Base-by-base conservation (phyloP, 2,888 invertebrate genomes). In the Aporophyla nigra region DNA sequence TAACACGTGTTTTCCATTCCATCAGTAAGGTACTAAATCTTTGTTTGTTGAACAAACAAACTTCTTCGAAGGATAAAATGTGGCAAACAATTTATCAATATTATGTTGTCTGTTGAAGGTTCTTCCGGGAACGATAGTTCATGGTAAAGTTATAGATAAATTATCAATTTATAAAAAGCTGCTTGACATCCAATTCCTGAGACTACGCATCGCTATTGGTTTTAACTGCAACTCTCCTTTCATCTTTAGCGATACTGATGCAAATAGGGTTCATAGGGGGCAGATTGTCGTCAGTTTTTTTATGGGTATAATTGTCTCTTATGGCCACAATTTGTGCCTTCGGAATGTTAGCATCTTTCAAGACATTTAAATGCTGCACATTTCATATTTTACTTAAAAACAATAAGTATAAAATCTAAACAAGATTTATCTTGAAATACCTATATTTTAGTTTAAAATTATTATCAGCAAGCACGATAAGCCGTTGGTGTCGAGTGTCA, bases 81-180 rank as follows among this genome's bases (percentile, higher is more conserved):
- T 78, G 59, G 10, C 46, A 40, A 71, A 54, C 46, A 33, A 51
- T n/a, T 56, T 0, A 71, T 33, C 5, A 56, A 56, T 21, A 51
- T 49, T 19, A 10, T 49, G 33, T 54, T 61, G 14, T 63, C 16
- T 5, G 19, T 56, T 53, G 53, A 80, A 63, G 81, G 46, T 27
- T 19, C n/a, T 78, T 78, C 59, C 59, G 65, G 59, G 58, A 19
- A 40, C 7, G 2, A 71, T 24, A 46, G 74, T 33, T 77, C 56
- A 63, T 49, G 43, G 43, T 46, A 46, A 63, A 63, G 10, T 7
- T 24, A 53, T 62, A 54, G 75, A 66, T n/a, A 1, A 40, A 5
- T 40, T 40, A 40, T 40, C 0, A 5, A 5, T 40, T 6, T 7
- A 7, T 49, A 61, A 54, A 49, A 33, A 53, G 14, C 12, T 33